Evolutionary conservation across 2,797 vertebrate species (phyloP).

Genomic region (Gymnothorax reevesii): DNA sequence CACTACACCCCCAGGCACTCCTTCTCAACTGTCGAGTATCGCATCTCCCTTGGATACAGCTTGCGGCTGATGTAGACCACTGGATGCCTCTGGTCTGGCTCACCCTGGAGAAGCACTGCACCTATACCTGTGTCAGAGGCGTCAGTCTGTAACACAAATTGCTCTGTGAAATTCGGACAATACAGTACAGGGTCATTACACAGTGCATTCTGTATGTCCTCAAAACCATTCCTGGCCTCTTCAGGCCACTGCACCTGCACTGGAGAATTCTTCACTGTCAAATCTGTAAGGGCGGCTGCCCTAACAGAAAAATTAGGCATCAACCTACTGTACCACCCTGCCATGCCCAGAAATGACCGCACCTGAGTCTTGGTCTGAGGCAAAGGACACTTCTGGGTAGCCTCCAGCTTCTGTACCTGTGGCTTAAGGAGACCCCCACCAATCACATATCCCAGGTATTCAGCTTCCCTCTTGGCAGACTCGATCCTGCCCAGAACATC

Average conservation of each 20-base stretch:
- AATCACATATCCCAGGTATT: too few species aligned
- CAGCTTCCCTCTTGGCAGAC: too few species aligned
- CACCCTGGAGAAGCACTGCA: slow-evolving; percentile 27
- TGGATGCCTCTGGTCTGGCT: background rate
- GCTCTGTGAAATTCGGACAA: background rate
- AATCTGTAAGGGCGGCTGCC: slow-evolving; percentile 7
- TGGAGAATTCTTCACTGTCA: background rate
- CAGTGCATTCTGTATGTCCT: slow-evolving; percentile 15
- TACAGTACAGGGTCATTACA: background rate
- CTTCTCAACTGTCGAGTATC: too few species aligned
- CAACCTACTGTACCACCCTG: slow-evolving; percentile 18
- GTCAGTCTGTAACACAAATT: slow-evolving; percentile 13
- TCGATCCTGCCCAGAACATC: too few species aligned
- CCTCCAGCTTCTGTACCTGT: background rate
- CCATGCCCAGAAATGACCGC: slow-evolving; percentile 3
- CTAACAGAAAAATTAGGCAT: background rate
- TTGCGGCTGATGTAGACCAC: slow-evolving; percentile 21
- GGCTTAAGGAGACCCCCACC: too few species aligned
- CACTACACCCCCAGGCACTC: background rate
- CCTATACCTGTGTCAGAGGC: background rate
- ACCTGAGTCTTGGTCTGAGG: slow-evolving; percentile 10
- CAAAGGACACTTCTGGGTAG: background rate
- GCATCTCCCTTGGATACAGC: background rate
- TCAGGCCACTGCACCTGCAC: slow-evolving; percentile 12
- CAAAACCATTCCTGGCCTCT: background rate